Base-by-base conservation (phyloP, 2,113 vertebrate genomes). In the Okapia johnstoni region DNA sequence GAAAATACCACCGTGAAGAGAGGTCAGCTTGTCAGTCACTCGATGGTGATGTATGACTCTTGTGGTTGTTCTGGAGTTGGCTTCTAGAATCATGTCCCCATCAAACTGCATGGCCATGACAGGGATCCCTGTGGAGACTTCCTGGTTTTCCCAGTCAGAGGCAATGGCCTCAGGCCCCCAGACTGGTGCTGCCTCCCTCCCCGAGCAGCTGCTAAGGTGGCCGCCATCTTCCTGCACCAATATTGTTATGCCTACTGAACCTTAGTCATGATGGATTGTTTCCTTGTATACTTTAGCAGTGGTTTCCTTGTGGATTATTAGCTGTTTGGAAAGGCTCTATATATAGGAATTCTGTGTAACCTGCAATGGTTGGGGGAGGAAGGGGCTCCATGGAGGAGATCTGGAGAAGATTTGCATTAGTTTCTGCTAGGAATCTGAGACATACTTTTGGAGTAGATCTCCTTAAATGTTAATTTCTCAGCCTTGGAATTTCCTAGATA, bases 41-140 rank as follows among this genome's bases (percentile, higher is more conserved):
- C 99, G 99, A 98, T 99, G 57, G 99, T 99, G 8, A 99, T 99
- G 98, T 99, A 99, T 0, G 99, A 99, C 70, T 99, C 99, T 0
- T 0, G 99, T 99, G 30, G 99, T 99, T 0, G 99, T 99, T 46
- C 99, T 98, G 16, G 99, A 99, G 97, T 99, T 99, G 0, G 99
- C 99, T 0, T 99, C 99, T 0, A 99, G 99, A 88, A 99, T 99
- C 14, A 99, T 99, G 3, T 99, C 99, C 48, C 99, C 99, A 0
- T 99, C 99, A 50, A 99, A 99, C 85, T 99, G 99, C 98, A 99
- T 99, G 0, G 99, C 99, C 99, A 99, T 99, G 98, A 99, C 99
- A 76, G 99, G 73, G 40, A 28, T 46, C 40, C 73, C 73, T 46
- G 73, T 76, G 40, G 40, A 76, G 36, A 76, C 23, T 28, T 76